Base-by-base conservation (phyloP, 2,888 invertebrate genomes). In the Leptinotarsa tumamoca region DNA sequence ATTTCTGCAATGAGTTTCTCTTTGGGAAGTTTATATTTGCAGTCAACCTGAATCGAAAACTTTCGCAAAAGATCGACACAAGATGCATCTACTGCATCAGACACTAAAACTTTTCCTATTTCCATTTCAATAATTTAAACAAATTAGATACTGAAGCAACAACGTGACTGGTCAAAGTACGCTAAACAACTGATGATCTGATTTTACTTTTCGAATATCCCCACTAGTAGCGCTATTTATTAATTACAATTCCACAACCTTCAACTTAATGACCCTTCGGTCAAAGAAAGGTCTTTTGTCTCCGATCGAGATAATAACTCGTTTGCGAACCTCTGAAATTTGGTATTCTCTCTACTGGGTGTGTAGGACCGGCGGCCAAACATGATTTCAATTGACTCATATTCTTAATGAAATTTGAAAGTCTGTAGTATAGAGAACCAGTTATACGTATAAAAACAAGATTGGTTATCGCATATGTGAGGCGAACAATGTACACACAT, bases 71-170 rank as follows among this genome's bases (percentile, higher is more conserved):
- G 92, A 80, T 95, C 92, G 2, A 94, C 93, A 88, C 98, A 99
- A 80, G 94, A 92, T 23, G 92, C 90, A 85, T 98, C 97, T 3
- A 98, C 96, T 50, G 97, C 96, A 89, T 99, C 99, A 83, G 97
- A 96, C 81, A 99, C 94, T 74, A 99, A 90, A 75, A 98, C 97
- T 80, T 93, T 94, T 85, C 92, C 18, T 17, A 63, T 63, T 5
- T 63, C 63, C 63, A 63, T 63, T 33, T 17, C n/a, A 21, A 58
- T 13, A 21, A 43, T 63, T n/a, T 27, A 43, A 63, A 33, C n/a
- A 43, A 43, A 33, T 33, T 17, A 33, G 33, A 10, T 43, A 63
- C 17, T 5, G 33, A n/a, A 43, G 33, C 2, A n/a, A n/a, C 33
- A 33, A 33, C 33, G 14, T n/a, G n/a, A 63, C 63, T 63, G 14